Base-by-base conservation (phyloP, 2,888 invertebrate species). In the Andrena praecox region DNA sequence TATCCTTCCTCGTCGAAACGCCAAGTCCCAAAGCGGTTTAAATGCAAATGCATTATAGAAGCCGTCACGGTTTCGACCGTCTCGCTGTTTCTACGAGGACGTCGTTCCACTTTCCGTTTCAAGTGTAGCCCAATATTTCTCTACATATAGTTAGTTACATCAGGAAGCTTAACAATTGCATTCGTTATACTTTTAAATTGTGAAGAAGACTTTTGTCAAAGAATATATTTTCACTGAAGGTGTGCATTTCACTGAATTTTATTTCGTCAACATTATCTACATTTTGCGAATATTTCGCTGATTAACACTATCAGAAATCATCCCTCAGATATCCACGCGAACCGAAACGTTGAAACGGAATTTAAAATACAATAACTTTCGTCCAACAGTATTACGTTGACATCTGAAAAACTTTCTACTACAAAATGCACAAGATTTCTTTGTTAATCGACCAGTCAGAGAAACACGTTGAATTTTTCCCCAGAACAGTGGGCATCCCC, bases 1-100 rank as follows among this genome's bases (percentile, higher is more conserved):
- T 63, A 77, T 69, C 69, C 62, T 77, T 64, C 69, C 31, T 35
- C 56, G 54, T 12, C 29, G 56, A 33, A 62, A 56, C 62, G 35
- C 54, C 24, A 24, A 5, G 16, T 73, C 59, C 62, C 52, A 48
- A 70, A 71, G 69, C 80, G 59, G 80, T 73, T 81, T 81, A 79
- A 69, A 79, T 79, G 72, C 68, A 79, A 81, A 79, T 79, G 31
- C 16, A 35, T 63, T 70, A 42, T 54, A 77, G 42, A 70, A 77
- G 27, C 42, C 20, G 62, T 31, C 66, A 59, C 16, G 29, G 60
- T 48, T 66, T 27, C 62, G 20, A 69, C 27, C 48, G 31, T 29
- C n/a, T 33, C 33, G 50, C 27, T 54, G 69, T 68, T 68, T 63
- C 54, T 56, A 20, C 50, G 12, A n/a, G 68, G n/a, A 48, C 33